A percentile compares a stretch with the other conserved stretches of the same genome.
phyloP scores from a whole-genome alignment of 2,797 vertebrate genomes.

The Eidolon dupreanum region DNA sequence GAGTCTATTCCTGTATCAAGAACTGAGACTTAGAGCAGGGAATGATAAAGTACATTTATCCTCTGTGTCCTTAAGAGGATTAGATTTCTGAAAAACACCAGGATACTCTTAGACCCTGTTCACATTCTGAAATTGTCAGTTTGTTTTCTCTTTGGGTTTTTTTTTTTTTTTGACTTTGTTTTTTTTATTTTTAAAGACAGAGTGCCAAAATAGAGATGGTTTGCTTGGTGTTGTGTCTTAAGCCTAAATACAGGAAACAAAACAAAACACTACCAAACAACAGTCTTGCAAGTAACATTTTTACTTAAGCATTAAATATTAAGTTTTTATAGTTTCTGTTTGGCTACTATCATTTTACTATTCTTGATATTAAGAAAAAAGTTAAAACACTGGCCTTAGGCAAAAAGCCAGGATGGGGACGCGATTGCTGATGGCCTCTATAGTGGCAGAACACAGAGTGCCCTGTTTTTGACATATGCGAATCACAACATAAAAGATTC shows the following conservation, averaged over 20 bases:
- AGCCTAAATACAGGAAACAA: neutral
- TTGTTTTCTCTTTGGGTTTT: neutral
- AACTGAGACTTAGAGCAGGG: neutral
- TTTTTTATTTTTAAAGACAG: neutral
- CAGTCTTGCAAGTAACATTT: conserved; percentile 15
- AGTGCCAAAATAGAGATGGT: neutral
- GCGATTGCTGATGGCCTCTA: neutral
- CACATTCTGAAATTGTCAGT: neutral
- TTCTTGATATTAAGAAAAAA: neutral
- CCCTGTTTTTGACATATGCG: neutral
- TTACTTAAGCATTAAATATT: neutral
- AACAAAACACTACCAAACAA: neutral
- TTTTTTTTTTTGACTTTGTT: neutral
- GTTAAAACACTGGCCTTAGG: neutral
- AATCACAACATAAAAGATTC: neutral
- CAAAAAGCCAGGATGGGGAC: neutral
- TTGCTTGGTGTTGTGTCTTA: neutral
- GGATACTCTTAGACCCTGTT: neutral
- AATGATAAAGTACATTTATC: neutral
- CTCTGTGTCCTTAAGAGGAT: neutral
- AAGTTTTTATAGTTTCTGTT: neutral
- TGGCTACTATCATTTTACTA: neutral
- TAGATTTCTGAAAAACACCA: conserved; percentile 7
- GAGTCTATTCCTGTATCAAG: neutral
- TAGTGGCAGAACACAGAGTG: neutral